Conservation (phyloP, 2,888 invertebrate genomes). For the Aradus depressus region DNA sequence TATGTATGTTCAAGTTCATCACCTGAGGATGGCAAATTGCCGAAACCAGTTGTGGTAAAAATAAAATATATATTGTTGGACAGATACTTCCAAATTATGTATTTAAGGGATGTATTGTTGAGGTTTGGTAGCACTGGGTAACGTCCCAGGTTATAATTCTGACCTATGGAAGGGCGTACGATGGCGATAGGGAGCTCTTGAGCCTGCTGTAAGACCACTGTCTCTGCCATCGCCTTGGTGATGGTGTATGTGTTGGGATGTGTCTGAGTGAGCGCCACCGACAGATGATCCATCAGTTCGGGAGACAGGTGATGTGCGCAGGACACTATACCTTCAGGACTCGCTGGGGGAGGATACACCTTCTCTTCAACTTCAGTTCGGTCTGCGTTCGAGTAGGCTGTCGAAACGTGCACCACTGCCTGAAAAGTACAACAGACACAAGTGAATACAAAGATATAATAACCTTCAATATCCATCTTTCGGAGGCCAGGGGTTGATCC, state of each 20-base stretch:
- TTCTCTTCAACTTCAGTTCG: slow-evolving; percentile 40
- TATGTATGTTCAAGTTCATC: no score
- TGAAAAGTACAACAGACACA: no score
- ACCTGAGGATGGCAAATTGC: no score
- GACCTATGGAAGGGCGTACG: slow-evolving; percentile 55
- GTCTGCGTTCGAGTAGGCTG: slow-evolving; percentile 62
- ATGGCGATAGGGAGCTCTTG: slow-evolving; percentile 51
- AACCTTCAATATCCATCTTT: no score
- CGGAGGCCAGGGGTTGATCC: no score
- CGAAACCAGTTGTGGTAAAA: no score
- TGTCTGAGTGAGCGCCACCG: slow-evolving; percentile 35
- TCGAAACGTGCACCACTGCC: slow-evolving; percentile 71
- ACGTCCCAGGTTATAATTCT: no score
- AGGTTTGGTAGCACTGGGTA: no score
- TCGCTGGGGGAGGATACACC: slow-evolving; percentile 42
- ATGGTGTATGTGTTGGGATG: slow-evolving; percentile 64
- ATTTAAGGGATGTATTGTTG: no score
- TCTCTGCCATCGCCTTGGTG: slow-evolving; percentile 61
- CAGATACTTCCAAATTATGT: neutral
- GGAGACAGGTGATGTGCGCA: slow-evolving; percentile 41
- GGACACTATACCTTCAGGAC: slow-evolving; percentile 42
- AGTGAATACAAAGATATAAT: no score
- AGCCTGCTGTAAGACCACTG: slow-evolving; percentile 47
- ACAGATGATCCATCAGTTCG: slow-evolving; percentile 39
- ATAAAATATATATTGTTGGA: no score